A percentile compares a stretch with the other conserved stretches of the same genome.
Conservation (phyloP, 2,113 vertebrate genomes). For the Abramis brama region DNA sequence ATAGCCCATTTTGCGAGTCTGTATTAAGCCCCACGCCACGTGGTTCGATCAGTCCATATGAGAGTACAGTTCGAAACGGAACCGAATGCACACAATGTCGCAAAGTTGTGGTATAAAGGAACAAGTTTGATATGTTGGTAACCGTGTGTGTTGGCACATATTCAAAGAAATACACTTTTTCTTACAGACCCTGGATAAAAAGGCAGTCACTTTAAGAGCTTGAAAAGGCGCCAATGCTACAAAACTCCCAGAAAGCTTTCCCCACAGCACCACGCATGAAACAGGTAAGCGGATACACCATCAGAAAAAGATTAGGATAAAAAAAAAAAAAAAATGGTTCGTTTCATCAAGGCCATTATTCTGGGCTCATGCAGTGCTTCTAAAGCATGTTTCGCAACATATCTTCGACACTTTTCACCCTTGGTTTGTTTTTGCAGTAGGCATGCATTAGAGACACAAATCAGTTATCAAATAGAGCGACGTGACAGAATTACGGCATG, state of each 20-base stretch:
- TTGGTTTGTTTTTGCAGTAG: conserved; percentile 47
- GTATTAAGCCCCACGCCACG: conserved; percentile 28
- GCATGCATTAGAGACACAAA: conserved; percentile 53
- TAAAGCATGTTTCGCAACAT: conserved; percentile 33
- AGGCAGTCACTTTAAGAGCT: conserved; percentile 57
- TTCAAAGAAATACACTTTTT: conserved; percentile 53
- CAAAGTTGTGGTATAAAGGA: conserved; percentile 55
- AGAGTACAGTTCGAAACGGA: conserved; percentile 39
- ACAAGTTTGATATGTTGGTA: conserved; percentile 57
- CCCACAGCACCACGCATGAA: conserved; percentile 53
- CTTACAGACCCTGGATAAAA: conserved; percentile 54
- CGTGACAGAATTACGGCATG: conserved; percentile 54
- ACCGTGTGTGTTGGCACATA: conserved; percentile 55
- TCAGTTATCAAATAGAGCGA: conserved; percentile 44
- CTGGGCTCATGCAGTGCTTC: conserved; percentile 49
- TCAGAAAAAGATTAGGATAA: background rate
- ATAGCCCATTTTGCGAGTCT: background rate
- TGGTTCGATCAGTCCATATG: conserved; percentile 44
- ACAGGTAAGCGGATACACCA: conserved; percentile 37
- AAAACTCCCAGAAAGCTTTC: conserved; percentile 52
- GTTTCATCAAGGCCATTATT: conserved; percentile 37
- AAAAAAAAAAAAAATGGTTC: background rate
- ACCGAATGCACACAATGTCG: conserved; percentile 49
- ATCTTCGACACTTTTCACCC: conserved; percentile 39
- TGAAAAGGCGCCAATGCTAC: conserved; percentile 57